Percentiles rank a stretch among this genome's conserved stretches.
Evolutionary conservation across 2,888 invertebrate genomes (phyloP).

Genomic region (Steinernema carpocapsae): DNA sequence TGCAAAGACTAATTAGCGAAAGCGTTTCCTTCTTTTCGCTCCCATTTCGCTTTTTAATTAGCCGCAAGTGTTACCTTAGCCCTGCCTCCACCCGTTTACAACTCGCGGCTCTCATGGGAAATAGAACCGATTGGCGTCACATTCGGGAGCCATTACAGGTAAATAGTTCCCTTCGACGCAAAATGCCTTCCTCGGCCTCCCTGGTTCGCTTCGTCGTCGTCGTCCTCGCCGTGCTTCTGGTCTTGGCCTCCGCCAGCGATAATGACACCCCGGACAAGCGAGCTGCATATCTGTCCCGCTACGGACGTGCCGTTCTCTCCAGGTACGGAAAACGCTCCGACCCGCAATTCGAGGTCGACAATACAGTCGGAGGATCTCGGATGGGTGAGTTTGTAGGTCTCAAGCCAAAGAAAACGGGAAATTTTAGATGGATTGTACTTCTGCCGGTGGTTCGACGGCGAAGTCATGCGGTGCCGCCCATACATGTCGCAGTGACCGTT

Average conservation of each 20-base stretch:
- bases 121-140: background rate
- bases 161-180: constrained; percentile 8
- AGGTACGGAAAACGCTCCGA: constrained; percentile 47
- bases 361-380: background rate
- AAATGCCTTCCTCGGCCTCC: background rate
- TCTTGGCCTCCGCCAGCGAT: background rate
- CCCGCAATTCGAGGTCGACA: constrained; percentile 23
- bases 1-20: background rate
- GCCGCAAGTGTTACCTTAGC: background rate
- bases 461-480: constrained; percentile 30
- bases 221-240: constrained; percentile 18
- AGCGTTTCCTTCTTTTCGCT: background rate
- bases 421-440: constrained; percentile 40
- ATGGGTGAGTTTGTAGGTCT: background rate
- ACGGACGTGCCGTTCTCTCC: constrained; percentile 50
- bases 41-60: constrained; percentile 4
- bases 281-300: constrained; percentile 48
- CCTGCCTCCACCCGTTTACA: background rate
- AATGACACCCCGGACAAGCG: constrained; percentile 36
- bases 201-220: background rate
- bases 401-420: background rate
- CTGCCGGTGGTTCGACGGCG: constrained; percentile 39
- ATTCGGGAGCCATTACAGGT: constrained; percentile 12
- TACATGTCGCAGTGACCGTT: background rate
- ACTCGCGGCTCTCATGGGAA: background rate